Evolutionary conservation across 2,113 vertebrate genomes (phyloP).

Genomic region (Leucosticte australis): DNA sequence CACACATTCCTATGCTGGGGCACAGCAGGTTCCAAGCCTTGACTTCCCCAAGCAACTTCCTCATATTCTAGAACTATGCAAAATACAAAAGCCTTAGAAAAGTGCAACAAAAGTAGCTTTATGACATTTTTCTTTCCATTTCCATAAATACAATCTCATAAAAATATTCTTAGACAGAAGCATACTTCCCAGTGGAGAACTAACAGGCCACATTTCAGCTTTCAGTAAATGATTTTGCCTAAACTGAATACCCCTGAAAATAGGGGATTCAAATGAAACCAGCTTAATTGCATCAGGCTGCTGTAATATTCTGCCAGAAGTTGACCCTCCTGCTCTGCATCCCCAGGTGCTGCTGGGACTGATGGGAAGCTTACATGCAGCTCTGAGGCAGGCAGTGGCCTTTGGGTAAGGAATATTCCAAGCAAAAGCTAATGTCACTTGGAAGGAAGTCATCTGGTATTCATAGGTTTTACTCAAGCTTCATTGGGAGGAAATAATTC

Average conservation of each 20-base stretch:
- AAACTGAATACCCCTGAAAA: constrained; percentile 40
- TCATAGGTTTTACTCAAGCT: not conserved
- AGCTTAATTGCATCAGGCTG: not conserved
- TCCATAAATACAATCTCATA: constrained; percentile 58
- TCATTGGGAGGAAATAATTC: not conserved
- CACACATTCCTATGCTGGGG: not conserved
- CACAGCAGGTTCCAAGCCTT: not conserved
- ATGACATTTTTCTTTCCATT: constrained; percentile 28
- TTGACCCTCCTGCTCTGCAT: not conserved
- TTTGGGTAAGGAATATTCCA: not conserved
- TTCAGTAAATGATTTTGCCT: not conserved
- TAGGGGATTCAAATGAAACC: constrained; percentile 5
- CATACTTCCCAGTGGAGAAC: constrained; percentile 16
- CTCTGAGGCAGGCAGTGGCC: not conserved
- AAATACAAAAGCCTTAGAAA: constrained; percentile 60
- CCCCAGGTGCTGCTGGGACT: not conserved
- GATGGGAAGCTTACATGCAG: not conserved
- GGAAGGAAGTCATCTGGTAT: not conserved
- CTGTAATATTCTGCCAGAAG: not conserved
- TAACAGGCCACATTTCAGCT: not conserved
- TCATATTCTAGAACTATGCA: constrained; percentile 31
- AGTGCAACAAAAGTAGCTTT: constrained; percentile 61
- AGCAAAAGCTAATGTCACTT: not conserved
- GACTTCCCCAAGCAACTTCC: not conserved
- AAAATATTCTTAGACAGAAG: constrained; percentile 61